Evolutionary conservation across 2,113 vertebrate genomes (phyloP).

Genomic region (Clarias gariepinus): DNA sequence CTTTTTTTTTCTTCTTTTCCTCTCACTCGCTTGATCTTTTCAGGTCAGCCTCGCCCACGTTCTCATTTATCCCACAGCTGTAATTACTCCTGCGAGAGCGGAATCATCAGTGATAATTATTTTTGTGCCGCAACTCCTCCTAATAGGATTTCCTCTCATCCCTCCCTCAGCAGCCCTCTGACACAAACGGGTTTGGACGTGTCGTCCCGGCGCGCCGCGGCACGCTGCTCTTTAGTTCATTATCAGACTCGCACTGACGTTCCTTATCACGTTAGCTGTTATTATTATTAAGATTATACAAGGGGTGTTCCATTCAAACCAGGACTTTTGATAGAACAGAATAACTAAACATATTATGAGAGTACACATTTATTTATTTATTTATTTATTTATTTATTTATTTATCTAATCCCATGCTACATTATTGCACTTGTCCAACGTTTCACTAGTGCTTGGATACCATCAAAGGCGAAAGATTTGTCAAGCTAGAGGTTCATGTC

Average conservation of each 20-base stretch:
- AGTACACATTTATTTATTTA: too few species aligned
- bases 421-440: too few species aligned
- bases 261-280: neutral
- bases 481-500: too few species aligned
- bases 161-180: conserved; percentile 5
- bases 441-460: too few species aligned
- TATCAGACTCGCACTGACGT: conserved; percentile 20
- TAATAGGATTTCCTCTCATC: conserved; percentile 50
- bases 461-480: too few species aligned
- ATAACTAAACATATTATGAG: neutral
- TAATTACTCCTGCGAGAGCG: conserved; percentile 60
- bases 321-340: neutral
- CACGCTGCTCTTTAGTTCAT: conserved; percentile 12
- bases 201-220: neutral
- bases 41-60: conserved; percentile 35
- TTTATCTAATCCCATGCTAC: too few species aligned
- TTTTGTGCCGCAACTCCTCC: conserved; percentile 43
- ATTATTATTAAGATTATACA: neutral
- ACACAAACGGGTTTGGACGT: conserved; percentile 10
- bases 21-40: conserved; percentile 50
- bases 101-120: conserved; percentile 60
- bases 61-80: conserved; percentile 53
- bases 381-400: too few species aligned
- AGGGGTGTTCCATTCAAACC: neutral
- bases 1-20: neutral